These are phyloP conservation scores for Galaxea fascicularis DNA, from an alignment of 92 coral and sea anemone species.

Conservation along the genomic window DNA sequence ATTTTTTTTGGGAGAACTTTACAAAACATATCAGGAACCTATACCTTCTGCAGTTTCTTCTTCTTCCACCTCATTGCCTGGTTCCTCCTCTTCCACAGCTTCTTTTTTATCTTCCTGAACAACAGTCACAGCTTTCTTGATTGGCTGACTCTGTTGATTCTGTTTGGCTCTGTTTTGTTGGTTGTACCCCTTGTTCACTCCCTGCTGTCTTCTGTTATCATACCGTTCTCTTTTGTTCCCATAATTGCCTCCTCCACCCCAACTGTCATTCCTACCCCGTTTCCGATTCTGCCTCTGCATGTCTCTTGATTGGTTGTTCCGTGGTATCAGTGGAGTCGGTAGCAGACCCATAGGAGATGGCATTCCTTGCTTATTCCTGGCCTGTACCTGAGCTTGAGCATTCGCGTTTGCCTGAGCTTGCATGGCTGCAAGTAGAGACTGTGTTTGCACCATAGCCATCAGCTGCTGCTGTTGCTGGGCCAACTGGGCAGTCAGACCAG, in stretches of 20 bases:
- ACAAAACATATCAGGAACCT: too few relatives aligned
- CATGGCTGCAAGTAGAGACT: conserved; percentile 93
- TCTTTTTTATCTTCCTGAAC: conserved; percentile 24
- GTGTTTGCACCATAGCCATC: conserved; percentile 97
- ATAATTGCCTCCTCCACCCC: conserved; percentile 45
- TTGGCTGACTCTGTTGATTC: conserved; percentile 40
- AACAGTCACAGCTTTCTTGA: conserved; percentile 27
- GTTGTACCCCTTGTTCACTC: conserved; percentile 42
- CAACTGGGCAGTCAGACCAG: conserved; percentile 78
- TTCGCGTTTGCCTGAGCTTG: conserved; percentile 84
- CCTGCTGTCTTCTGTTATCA: conserved; percentile 49
- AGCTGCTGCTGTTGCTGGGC: conserved; percentile 95
- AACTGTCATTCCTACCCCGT: conserved; percentile 60
- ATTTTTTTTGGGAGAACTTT: too few relatives aligned
- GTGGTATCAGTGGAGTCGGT: conserved; percentile 43
- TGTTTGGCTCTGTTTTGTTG: conserved; percentile 43
- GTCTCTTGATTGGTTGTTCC: conserved; percentile 68
- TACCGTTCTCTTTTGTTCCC: conserved; percentile 44
- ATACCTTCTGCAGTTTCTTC: conserved; percentile 9
- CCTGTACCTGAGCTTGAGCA: conserved; percentile 64
- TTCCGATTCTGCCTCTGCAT: conserved; percentile 72
- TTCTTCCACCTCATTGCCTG: conserved; percentile 31
- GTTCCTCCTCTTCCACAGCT: conserved; percentile 12
- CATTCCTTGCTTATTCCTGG: conserved; percentile 53
- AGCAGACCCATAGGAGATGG: conserved; percentile 49